A percentile compares a stretch with the other conserved stretches of the same genome.
These are phyloP conservation scores for Atopsyche davidsoni DNA, from an alignment of 1,140 invertebrate species.

Conservation along the genomic window DNA sequence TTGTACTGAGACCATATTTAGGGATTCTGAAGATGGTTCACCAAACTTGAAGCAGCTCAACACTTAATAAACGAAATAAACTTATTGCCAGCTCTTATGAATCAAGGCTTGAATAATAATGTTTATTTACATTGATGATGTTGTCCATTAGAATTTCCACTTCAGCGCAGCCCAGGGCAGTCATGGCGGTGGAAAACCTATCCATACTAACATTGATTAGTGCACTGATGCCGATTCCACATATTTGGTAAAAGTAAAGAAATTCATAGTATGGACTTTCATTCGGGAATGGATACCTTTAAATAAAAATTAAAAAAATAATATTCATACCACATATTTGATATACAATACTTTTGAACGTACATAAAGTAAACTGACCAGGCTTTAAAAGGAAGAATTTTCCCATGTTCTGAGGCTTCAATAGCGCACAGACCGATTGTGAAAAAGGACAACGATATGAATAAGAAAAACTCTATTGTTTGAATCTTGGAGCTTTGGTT, in stretches of 20 bases:
- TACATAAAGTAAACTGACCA: neutral
- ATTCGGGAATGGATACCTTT: conserved; percentile 9
- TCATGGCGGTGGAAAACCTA: conserved; percentile 25
- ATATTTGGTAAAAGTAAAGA: conserved; percentile 8
- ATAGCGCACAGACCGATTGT: too few relatives aligned
- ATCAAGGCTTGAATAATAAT: too few relatives aligned
- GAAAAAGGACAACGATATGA: too few relatives aligned
- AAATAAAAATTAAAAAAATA: conserved; percentile 1
- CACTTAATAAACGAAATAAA: too few relatives aligned
- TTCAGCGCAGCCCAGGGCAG: conserved; percentile 24
- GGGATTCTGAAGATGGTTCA: too few relatives aligned
- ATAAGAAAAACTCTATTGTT: too few relatives aligned
- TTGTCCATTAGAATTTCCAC: conserved; percentile 29
- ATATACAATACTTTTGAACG: neutral
- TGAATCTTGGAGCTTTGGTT: too few relatives aligned
- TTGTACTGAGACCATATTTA: too few relatives aligned
- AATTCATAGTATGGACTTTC: conserved; percentile 9
- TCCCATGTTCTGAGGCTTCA: neutral
- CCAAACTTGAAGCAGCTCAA: too few relatives aligned
- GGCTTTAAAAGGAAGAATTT: neutral
- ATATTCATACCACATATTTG: too few relatives aligned
- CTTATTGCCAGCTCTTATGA: too few relatives aligned
- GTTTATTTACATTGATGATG: conserved; percentile 9
- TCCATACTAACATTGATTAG: conserved; percentile 30
- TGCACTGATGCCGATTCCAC: conserved; percentile 22